A percentile compares a stretch with the other conserved stretches of the same genome.
Evolutionary conservation across 1,140 invertebrate genomes (phyloP).

Genomic region (Pogonomyrmex barbatus): DNA sequence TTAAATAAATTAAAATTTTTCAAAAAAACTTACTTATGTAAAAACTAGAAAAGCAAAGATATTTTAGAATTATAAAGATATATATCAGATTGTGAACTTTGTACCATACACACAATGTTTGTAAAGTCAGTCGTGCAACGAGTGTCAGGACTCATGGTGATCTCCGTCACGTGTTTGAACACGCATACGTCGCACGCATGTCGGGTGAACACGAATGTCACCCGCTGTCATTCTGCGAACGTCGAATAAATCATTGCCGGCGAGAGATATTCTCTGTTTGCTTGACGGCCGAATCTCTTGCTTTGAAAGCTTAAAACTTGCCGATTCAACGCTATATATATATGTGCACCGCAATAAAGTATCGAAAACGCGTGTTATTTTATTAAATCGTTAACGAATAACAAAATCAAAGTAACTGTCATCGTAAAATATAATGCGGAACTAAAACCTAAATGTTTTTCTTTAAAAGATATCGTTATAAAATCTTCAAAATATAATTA

Average conservation of each 20-base stretch:
- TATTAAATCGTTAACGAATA: conserved; percentile 33
- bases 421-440: background rate
- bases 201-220: conserved; percentile 24
- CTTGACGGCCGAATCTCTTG: conserved; percentile 43
- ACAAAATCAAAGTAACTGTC: background rate
- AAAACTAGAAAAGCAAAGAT: background rate
- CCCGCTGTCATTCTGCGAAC: conserved; percentile 9
- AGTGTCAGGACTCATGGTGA: conserved; percentile 49
- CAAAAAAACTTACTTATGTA: background rate
- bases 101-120: conserved; percentile 23
- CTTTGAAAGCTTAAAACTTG: conserved; percentile 42
- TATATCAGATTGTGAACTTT: conserved; percentile 49
- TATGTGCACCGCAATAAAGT: background rate
- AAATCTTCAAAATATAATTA: background rate
- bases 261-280: conserved; percentile 62
- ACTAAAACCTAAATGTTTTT: background rate
- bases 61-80: background rate
- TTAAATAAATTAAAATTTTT: background rate
- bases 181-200: conserved; percentile 31
- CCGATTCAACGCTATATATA: conserved; percentile 3
- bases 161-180: conserved; percentile 55
- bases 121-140: conserved; percentile 62
- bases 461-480: background rate
- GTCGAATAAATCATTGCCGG: conserved; percentile 68
- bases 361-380: conserved; percentile 21